Percentiles rank a stretch among this genome's conserved stretches.
phyloP scores from a whole-genome alignment of 2,113 vertebrate genomes.

The Thinocorus orbignyianus region DNA sequence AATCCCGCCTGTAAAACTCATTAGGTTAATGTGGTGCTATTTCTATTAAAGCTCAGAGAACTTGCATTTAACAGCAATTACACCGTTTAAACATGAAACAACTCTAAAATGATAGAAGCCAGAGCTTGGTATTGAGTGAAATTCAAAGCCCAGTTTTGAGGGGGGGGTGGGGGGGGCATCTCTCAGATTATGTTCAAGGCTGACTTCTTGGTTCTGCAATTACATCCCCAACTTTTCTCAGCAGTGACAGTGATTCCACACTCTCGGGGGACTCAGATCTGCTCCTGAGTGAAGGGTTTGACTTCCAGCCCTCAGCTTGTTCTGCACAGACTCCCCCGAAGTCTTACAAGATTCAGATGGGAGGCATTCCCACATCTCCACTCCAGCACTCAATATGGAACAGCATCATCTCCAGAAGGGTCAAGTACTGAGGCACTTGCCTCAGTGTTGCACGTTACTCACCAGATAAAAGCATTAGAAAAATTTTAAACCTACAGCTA shows the following conservation, averaged over 20 bases:
- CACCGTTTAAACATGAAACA: neutral
- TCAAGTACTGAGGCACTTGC: neutral
- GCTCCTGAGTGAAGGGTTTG: neutral
- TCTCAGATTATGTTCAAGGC: neutral
- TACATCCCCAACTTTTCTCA: neutral
- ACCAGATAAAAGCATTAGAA: neutral
- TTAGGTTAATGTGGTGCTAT: conserved; percentile 52
- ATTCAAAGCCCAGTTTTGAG: neutral
- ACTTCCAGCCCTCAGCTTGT: neutral
- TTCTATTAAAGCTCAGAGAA: conserved; percentile 29
- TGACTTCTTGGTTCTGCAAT: neutral
- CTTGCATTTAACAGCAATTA: neutral
- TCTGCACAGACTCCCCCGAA: neutral
- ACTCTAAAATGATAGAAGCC: neutral
- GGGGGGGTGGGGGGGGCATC: no score
- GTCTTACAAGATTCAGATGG: neutral
- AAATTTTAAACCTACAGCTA: neutral
- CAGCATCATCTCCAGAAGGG: neutral
- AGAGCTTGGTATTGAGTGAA: neutral
- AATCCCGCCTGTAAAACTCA: neutral
- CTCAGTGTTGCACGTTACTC: neutral
- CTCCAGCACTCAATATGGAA: neutral
- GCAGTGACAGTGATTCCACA: neutral
- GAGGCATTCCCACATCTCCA: neutral
- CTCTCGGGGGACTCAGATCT: neutral